Evolutionary conservation across 2,888 invertebrate genomes (phyloP).

Genomic region (Crepidodera aurea): DNA sequence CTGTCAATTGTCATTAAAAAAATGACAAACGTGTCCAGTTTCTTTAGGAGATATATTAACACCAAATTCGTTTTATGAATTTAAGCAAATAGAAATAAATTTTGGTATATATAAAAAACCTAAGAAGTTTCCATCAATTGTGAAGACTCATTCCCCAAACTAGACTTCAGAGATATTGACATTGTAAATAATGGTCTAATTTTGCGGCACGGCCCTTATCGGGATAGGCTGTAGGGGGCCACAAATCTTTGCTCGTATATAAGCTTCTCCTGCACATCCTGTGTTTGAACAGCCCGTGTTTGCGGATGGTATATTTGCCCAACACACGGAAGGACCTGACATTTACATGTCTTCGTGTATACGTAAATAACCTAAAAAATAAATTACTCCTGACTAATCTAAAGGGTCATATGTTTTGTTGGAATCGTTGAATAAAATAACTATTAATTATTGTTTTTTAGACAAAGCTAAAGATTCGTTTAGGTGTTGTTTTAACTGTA

Average conservation of each 20-base stretch:
- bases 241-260: slow-evolving; percentile 51
- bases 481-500: too few relatives aligned
- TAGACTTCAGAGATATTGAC: slow-evolving; percentile 6
- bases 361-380: slow-evolving; percentile 48
- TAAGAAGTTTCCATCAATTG: too few relatives aligned
- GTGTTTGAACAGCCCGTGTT: slow-evolving; percentile 56
- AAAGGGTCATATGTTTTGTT: slow-evolving; percentile 49
- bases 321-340: slow-evolving; percentile 52
- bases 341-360: slow-evolving; percentile 48
- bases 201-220: not conserved
- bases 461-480: too few relatives aligned
- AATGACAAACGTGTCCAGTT: too few relatives aligned
- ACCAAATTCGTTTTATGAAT: too few relatives aligned
- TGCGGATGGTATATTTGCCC: slow-evolving; percentile 56
- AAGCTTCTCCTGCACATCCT: slow-evolving; percentile 47
- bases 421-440: slow-evolving; percentile 50
- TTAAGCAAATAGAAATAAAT: too few relatives aligned
- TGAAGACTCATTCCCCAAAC: too few relatives aligned
- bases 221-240: slow-evolving; percentile 31
- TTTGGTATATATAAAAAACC: too few relatives aligned
- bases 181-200: slow-evolving; percentile 17
- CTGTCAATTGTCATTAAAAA: too few relatives aligned
- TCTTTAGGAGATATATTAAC: too few relatives aligned
- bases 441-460: slow-evolving; percentile 47
- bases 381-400: slow-evolving; percentile 54